Conservation (phyloP, 2,113 vertebrate species). For the Sorex fumeus region DNA sequence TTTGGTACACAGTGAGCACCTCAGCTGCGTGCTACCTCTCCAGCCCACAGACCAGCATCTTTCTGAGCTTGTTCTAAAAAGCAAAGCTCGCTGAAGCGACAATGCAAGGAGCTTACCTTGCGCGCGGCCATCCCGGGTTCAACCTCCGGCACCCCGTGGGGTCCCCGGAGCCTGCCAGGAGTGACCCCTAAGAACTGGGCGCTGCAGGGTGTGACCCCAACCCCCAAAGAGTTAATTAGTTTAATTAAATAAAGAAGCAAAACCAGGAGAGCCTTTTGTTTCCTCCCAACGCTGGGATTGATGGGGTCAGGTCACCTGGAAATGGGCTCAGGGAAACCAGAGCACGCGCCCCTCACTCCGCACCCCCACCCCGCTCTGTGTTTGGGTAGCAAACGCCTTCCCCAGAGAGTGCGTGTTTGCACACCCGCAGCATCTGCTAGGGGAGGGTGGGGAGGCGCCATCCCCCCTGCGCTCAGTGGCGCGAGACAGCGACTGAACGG, state of each 20-base stretch:
- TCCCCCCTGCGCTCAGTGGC: neutral
- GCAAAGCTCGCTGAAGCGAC: neutral
- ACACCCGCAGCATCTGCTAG: accelerated
- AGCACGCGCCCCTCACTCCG: no score
- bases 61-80: neutral
- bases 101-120: no score
- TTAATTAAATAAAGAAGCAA: constrained; percentile 2
- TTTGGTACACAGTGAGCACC: no score
- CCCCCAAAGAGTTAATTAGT: no score
- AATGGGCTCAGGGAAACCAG: neutral
- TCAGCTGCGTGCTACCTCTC: no score
- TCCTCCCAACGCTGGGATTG: constrained; percentile 8
- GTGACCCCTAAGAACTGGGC: no score
- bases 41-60: neutral
- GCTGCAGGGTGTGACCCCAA: no score
- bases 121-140: no score
- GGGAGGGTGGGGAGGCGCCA: no score
- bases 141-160: no score
- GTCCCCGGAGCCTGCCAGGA: no score
- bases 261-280: neutral
- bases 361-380: constrained; percentile 14
- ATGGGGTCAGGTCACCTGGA: neutral
- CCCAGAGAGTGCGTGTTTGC: neutral
- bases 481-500: neutral
- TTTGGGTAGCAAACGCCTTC: constrained; percentile 50